These are phyloP conservation scores for Entosphenus tridentatus DNA, from an alignment of 2,113 vertebrate species.

Conservation along the genomic window DNA sequence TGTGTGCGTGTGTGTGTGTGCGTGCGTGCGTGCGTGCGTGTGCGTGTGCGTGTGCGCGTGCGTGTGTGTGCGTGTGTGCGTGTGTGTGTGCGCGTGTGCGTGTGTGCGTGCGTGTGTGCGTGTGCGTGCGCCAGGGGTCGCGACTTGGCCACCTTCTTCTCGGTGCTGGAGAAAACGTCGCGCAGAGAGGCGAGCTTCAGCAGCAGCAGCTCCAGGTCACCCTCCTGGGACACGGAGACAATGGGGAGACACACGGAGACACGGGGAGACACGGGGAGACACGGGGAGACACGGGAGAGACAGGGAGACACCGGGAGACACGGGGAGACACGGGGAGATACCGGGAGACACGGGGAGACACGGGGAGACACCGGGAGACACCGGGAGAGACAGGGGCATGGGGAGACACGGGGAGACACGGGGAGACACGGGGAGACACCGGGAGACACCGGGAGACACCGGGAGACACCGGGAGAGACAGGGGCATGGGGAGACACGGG, in stretches of 20 bases:
- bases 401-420: background rate
- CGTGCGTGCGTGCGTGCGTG: background rate
- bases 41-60: background rate
- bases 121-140: too few relatives aligned
- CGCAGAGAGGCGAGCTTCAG: background rate
- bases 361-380: background rate
- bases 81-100: too few relatives aligned
- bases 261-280: too few relatives aligned
- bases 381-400: background rate
- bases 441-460: background rate
- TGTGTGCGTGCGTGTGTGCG: too few relatives aligned
- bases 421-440: background rate
- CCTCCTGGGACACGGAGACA: background rate
- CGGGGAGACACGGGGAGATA: background rate
- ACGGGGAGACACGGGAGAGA: background rate
- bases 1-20: background rate
- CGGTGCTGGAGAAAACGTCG: background rate
- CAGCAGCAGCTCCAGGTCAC: background rate
- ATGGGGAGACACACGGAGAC: background rate
- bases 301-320: background rate
- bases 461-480: background rate
- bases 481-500: background rate
- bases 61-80: background rate
- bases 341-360: background rate
- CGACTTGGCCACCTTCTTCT: background rate